Base-by-base conservation (phyloP, 2,888 invertebrate species). In the Melinopterus prodromus region DNA sequence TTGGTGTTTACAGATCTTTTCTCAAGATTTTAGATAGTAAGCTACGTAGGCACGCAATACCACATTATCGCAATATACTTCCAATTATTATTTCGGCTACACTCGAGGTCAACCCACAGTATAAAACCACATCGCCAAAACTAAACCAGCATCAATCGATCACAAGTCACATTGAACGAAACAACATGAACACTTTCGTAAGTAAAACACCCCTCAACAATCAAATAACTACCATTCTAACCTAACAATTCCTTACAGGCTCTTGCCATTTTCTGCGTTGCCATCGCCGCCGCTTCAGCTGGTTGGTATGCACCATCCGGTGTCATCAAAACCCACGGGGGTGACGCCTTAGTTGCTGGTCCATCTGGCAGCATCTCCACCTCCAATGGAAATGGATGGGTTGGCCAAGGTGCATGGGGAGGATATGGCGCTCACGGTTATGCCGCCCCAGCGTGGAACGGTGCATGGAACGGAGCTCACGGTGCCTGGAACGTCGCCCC, bases 271-370 rank as follows among this genome's bases (percentile, higher is more conserved):
- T 53, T 53, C 53, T 53, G 53, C 78, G 69, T 78, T 38, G 77
- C 80, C n/a, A 70, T 83, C 26, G 82, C 79, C 36, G 77, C 77
- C 35, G 82, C 82, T 70, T 78, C 77, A 38, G 83, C 82, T 77
- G 76, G 81, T 15, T 16, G 79, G 26, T 78, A 76, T 77, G 82
- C 80, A 53, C 53, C 53, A 53, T 53, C 53, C 53, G 53, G 53
- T 12, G 53, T 53, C 53, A 53, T 53, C 53, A 53, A 12, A 9
- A 53, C 81, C 36, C 75, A 79, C 70, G 81, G 78, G 16, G 81
- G 78, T 77, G 79, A 76, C 15, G 79, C 78, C 16, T 76, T 78
- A 70, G 79, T 77, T 26, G 76, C 71, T 38, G 80, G 72, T 9
- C 71, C 38, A 12, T 77, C 77, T 4, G 71, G 75, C n/a, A 78